These are phyloP conservation scores for Schlechtendalia chinensis DNA, from an alignment of 1,140 invertebrate genomes.

Conservation along the genomic window DNA sequence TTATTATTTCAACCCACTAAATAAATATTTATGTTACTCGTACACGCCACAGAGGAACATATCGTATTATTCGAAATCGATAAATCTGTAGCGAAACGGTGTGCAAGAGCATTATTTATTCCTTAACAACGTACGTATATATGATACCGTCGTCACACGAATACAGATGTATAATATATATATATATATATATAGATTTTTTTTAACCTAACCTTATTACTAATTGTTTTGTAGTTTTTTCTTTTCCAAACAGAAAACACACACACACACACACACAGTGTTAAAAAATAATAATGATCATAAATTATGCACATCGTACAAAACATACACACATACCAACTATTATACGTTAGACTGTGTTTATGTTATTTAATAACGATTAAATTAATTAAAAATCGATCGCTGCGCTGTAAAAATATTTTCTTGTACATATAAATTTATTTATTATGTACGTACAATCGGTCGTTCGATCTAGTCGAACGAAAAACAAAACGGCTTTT, in stretches of 20 bases:
- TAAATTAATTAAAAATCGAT: slow-evolving; percentile 29
- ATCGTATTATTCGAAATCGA: slow-evolving; percentile 11
- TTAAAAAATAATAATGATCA: neutral
- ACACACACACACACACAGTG: no score
- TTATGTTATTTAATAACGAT: neutral
- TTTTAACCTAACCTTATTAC: neutral
- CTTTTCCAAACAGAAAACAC: neutral
- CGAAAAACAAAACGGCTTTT: no score
- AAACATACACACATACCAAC: no score
- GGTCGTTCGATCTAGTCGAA: no score
- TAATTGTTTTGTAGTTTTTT: neutral
- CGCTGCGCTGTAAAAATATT: no score
- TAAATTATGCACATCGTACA: neutral
- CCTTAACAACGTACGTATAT: neutral
- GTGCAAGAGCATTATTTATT: neutral
- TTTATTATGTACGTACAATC: no score
- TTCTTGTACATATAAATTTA: no score
- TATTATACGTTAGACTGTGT: neutral
- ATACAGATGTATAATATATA: neutral
- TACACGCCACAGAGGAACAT: no score
- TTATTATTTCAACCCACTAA: slow-evolving; percentile 2
- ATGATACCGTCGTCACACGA: no score
- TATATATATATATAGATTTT: neutral
- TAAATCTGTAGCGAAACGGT: neutral
- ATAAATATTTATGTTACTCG: neutral